Base-by-base conservation (phyloP, 2,888 invertebrate genomes). In the Crossocerus cetratus region DNA sequence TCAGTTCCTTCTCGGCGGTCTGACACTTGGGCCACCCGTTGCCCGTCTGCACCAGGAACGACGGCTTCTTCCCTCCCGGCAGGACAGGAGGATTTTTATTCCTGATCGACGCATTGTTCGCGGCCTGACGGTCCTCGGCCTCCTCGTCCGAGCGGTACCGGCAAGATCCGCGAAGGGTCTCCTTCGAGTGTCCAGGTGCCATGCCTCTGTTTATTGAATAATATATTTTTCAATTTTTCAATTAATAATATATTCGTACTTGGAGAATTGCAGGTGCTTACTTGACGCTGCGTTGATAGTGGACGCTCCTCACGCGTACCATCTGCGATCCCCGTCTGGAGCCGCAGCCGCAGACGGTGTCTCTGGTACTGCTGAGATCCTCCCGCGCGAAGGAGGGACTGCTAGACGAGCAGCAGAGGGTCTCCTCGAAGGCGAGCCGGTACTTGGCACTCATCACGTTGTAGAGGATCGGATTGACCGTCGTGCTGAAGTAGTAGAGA, bases 391-490 rank as follows among this genome's bases (percentile, higher is more conserved):
- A 88, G 66, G 91, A 90, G 0, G 87, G 86, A 0, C 90, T 90
- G 42, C 89, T 89, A 54, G 91, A 91, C 11, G 92, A 91, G 79
- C 95, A 94, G 88, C 94, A 94, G 65, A 96, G 91, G 0, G 95
- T 95, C 85, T 95, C 94, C 72, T 93, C 93, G 88, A 96, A 96
- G 0, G 96, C 96, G 22, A 93, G 92, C 22, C 96, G 92, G 91
- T 96, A 97, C 83, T 95, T 94, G 86, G 86, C 90, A 64, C 92
- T 93, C 96, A 97, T 96, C 2, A 96, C 93, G 87, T 96, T 96
- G 90, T 96, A 96, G 0, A 96, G 91, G 72, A 96, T 95, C 0
- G 96, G 96, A 90, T 96, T 96, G 81, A 96, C 93, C 0, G 96
- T 96, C 32, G 95, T 94, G 8, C 91, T 91, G 79, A 91, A 88